phyloP scores from a whole-genome alignment of 2,113 vertebrate species.

The Gyps fulvus region DNA sequence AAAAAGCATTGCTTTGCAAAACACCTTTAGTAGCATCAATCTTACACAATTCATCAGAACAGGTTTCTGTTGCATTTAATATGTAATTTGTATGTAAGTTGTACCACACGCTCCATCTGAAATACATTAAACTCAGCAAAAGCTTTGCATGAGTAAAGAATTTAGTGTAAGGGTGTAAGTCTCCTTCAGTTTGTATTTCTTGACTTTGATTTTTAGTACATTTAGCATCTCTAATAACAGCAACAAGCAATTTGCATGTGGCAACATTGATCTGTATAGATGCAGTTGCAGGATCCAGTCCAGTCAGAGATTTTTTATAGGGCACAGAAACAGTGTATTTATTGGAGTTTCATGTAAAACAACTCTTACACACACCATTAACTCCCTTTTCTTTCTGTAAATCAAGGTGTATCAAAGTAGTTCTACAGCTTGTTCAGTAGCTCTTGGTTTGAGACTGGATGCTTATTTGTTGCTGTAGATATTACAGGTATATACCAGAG shows the following conservation, averaged over 20 bases:
- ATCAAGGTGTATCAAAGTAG: neutral
- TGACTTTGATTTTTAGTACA: neutral
- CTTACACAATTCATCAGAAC: neutral
- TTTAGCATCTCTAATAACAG: neutral
- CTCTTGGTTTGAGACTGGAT: neutral
- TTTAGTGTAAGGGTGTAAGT: neutral
- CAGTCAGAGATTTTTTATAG: neutral
- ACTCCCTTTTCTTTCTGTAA: neutral
- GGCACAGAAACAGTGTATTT: neutral
- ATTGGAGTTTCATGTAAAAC: neutral
- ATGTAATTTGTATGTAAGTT: neutral
- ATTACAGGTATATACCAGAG: neutral
- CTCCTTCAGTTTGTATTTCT: neutral
- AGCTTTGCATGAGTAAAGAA: neutral
- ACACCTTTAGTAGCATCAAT: neutral
- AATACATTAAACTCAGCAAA: neutral
- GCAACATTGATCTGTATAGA: neutral
- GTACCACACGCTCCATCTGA: neutral
- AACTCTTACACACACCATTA: neutral
- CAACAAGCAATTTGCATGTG: neutral
- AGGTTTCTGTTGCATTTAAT: neutral
- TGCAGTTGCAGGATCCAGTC: neutral
- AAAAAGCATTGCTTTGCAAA: constrained; percentile 1
- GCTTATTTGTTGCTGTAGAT: neutral
- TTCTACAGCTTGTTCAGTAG: neutral